A percentile compares a stretch with the other conserved stretches of the same genome.
These are phyloP conservation scores for Ranitomeya imitator DNA, from an alignment of 2,113 vertebrate species.

Conservation along the genomic window DNA sequence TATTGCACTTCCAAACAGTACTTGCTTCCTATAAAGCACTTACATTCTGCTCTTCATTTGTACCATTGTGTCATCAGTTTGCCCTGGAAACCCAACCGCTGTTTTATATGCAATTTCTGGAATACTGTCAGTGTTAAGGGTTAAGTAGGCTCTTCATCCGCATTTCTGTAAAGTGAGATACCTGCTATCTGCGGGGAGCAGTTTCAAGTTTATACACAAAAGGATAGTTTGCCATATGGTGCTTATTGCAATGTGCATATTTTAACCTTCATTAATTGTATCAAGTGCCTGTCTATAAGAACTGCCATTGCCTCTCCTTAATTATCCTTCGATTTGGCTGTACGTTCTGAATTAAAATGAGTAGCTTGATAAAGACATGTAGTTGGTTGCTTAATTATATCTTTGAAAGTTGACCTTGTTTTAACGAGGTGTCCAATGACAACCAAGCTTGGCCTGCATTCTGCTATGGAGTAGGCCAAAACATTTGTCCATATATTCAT, in stretches of 20 bases:
- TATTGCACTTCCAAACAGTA: conserved; percentile 1
- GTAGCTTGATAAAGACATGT: conserved; percentile 46
- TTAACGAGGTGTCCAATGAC: conserved; percentile 4
- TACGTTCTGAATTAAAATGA: conserved; percentile 51
- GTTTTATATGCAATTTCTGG: background rate
- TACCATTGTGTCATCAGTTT: background rate
- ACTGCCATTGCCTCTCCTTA: conserved; percentile 59
- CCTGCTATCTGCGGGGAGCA: conserved; percentile 57
- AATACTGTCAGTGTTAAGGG: background rate
- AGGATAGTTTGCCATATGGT: conserved; percentile 62
- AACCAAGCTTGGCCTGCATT: conserved; percentile 15
- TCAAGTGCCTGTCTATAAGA: conserved; percentile 58
- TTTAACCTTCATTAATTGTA: conserved; percentile 68
- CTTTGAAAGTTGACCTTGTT: conserved; percentile 45
- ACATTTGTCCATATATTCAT: background rate
- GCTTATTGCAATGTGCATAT: conserved; percentile 60
- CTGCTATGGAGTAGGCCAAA: background rate
- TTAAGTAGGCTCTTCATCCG: conserved; percentile 51
- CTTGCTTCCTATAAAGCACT: conserved; percentile 14
- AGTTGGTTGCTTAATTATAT: conserved; percentile 43
- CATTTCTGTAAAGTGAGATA: conserved; percentile 56
- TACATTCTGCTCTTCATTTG: conserved; percentile 27
- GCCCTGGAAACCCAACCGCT: background rate
- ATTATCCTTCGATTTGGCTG: conserved; percentile 56
- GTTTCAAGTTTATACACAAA: conserved; percentile 60